Conservation (phyloP, 2,113 vertebrate species). For the Sus scrofa region DNA sequence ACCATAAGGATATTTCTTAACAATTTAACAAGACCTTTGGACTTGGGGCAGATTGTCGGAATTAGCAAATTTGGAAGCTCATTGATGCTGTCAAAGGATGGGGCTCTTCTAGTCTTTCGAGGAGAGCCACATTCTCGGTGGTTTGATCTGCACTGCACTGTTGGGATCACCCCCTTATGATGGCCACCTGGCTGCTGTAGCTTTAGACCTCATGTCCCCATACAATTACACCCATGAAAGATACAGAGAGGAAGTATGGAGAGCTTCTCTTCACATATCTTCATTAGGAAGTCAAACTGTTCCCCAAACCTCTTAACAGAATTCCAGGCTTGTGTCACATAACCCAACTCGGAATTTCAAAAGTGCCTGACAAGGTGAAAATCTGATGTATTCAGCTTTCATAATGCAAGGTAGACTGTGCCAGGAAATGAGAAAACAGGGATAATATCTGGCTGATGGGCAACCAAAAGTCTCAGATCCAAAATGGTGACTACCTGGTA, state of each 20-base stretch:
- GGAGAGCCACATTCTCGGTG: neutral
- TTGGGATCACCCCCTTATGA: neutral
- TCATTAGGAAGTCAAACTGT: neutral
- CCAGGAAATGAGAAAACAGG: neutral
- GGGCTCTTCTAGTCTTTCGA: neutral
- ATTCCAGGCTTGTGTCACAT: neutral
- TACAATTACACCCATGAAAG: neutral
- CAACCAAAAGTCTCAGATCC: neutral
- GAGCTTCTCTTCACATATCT: neutral
- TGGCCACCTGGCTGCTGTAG: neutral
- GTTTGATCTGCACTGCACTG: constrained; percentile 24
- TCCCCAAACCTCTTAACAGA: neutral
- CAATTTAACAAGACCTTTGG: neutral
- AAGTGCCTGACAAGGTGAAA: neutral
- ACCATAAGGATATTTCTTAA: neutral
- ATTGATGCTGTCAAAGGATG: neutral
- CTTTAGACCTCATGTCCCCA: neutral
- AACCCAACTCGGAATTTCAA: neutral
- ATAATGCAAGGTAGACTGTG: neutral
- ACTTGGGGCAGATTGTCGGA: neutral
- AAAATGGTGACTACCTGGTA: neutral
- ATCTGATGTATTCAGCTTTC: neutral
- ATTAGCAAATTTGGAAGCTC: neutral
- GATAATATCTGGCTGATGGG: neutral
- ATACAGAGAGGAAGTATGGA: neutral